Evolutionary conservation across 2,113 vertebrate genomes (phyloP).

Genomic region (Phalacrocorax aristotelis): DNA sequence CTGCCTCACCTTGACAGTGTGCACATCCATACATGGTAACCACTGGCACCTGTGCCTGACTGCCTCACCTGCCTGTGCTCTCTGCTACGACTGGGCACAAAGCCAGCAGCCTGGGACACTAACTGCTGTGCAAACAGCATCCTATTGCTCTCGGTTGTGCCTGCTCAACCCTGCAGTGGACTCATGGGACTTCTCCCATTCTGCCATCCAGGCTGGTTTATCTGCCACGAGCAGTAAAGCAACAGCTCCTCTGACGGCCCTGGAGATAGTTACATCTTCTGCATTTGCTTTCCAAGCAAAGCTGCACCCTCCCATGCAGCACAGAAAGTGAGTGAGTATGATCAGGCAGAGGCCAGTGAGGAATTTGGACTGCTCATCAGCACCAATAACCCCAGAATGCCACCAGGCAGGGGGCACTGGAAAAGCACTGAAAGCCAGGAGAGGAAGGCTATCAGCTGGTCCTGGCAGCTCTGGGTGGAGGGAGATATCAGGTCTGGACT

Average conservation of each 20-base stretch:
- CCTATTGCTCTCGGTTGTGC: background rate
- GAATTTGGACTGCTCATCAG: background rate
- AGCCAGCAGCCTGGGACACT: background rate
- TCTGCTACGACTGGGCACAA: too few relatives aligned
- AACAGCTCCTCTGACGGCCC: background rate
- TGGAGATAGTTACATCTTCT: background rate
- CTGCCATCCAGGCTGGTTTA: background rate
- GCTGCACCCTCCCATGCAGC: background rate
- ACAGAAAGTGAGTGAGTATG: background rate
- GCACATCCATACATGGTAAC: accelerated
- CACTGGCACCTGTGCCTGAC: background rate
- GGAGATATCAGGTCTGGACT: background rate
- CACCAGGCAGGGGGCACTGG: background rate
- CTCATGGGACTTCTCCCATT: background rate
- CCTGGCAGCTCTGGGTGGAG: background rate
- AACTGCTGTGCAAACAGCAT: background rate
- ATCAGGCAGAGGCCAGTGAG: background rate
- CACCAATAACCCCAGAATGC: background rate
- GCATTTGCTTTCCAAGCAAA: background rate
- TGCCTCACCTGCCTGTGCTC: background rate
- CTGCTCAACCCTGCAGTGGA: background rate
- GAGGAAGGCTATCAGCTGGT: background rate
- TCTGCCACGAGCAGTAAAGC: background rate
- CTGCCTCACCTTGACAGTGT: background rate
- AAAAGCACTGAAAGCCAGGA: background rate